phyloP scores from a whole-genome alignment of 2,113 vertebrate species.

The Eptesicus fuscus region DNA sequence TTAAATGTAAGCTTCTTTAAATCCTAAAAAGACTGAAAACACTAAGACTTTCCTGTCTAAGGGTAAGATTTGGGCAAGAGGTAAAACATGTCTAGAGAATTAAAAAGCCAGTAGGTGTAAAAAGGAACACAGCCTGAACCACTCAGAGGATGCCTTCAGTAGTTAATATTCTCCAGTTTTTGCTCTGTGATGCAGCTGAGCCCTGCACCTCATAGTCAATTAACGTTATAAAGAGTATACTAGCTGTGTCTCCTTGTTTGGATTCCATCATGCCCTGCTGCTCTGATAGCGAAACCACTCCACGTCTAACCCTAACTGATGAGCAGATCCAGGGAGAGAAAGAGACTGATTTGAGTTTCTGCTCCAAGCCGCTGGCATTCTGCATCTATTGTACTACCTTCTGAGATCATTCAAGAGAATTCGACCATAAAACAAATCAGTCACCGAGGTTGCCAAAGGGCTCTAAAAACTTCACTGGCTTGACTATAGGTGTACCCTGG shows the following conservation, averaged over 20 bases:
- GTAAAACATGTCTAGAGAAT: background rate
- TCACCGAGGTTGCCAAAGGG: background rate
- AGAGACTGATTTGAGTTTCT: background rate
- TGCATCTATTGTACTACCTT: background rate
- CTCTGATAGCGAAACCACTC: background rate
- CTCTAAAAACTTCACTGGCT: background rate
- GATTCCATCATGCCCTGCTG: background rate
- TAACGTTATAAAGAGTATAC: background rate
- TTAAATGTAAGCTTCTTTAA: background rate
- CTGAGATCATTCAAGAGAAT: background rate
- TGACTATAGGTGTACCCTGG: background rate
- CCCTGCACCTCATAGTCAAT: background rate
- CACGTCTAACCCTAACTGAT: background rate
- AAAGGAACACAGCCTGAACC: background rate
- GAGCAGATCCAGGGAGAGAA: background rate
- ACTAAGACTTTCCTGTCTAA: background rate
- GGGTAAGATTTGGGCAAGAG: background rate
- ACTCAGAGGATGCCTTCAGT: background rate
- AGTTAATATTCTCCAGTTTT: background rate
- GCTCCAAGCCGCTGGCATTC: background rate
- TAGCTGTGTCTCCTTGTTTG: background rate
- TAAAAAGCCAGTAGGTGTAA: background rate
- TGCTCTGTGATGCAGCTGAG: background rate
- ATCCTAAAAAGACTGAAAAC: background rate
- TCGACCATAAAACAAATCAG: conserved; percentile 17